These are phyloP conservation scores for Equus przewalskii DNA, from an alignment of 2,113 vertebrate species.

Conservation along the genomic window DNA sequence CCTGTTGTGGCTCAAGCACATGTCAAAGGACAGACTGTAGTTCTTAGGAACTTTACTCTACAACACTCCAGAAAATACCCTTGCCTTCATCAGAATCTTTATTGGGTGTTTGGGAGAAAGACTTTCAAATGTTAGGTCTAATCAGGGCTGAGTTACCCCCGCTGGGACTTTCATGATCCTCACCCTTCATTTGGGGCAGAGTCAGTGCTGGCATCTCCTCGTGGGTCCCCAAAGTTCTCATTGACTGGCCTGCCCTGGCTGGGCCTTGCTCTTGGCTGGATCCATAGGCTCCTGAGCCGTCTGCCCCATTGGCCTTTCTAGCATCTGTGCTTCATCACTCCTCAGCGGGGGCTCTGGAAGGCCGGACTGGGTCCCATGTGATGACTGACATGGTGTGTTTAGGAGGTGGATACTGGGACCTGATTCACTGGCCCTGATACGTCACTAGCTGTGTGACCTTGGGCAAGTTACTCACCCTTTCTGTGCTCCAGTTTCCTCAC, in stretches of 20 bases:
- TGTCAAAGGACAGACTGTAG: background rate
- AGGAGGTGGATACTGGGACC: background rate
- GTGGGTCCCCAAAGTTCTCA: background rate
- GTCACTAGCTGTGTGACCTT: background rate
- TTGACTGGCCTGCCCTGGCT: accelerated
- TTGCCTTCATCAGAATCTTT: background rate
- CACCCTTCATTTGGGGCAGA: background rate
- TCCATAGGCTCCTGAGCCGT: accelerated
- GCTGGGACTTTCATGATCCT: background rate
- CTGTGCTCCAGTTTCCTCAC: background rate
- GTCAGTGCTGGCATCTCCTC: accelerated
- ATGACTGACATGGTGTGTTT: background rate
- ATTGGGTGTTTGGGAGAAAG: background rate
- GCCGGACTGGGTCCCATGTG: background rate
- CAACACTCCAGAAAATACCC: background rate
- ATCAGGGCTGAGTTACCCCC: background rate
- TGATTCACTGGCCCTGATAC: accelerated
- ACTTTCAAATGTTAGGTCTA: background rate
- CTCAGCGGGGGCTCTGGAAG: background rate
- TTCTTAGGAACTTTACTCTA: background rate
- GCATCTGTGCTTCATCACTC: background rate
- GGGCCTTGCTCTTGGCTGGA: accelerated
- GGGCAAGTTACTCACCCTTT: background rate
- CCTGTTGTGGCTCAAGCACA: background rate
- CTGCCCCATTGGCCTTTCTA: background rate